Evolutionary conservation across 2,113 vertebrate genomes (phyloP).

Genomic region (Tinamus guttatus): DNA sequence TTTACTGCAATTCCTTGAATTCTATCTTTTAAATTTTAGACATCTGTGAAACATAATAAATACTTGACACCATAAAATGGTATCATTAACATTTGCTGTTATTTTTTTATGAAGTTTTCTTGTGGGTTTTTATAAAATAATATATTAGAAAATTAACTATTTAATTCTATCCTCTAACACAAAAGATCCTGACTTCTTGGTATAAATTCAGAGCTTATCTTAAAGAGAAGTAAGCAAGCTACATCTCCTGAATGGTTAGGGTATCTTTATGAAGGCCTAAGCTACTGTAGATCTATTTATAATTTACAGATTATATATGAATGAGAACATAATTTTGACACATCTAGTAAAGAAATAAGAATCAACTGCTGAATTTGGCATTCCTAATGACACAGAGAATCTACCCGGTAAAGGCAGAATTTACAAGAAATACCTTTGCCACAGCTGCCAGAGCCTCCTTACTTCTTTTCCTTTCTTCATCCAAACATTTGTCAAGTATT

Average conservation of each 20-base stretch:
- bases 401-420: background rate
- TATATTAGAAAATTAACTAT: background rate
- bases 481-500: slow-evolving; percentile 75
- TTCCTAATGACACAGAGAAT: background rate
- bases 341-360: background rate
- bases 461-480: slow-evolving; percentile 76
- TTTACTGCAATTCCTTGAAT: background rate
- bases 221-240: background rate
- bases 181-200: background rate
- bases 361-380: background rate
- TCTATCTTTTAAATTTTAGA: background rate
- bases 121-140: background rate
- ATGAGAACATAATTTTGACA: background rate
- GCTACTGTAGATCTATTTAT: fast-evolving
- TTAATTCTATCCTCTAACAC: background rate
- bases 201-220: background rate
- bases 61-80: background rate
- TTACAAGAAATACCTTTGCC: slow-evolving; percentile 72
- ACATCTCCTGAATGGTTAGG: background rate
- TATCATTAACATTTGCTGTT: background rate
- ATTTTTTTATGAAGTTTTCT: no score
- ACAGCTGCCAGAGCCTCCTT: slow-evolving; percentile 71
- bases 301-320: background rate
- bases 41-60: background rate
- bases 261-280: background rate